Conservation (phyloP, 2,888 invertebrate genomes). For the Macaria notata region DNA sequence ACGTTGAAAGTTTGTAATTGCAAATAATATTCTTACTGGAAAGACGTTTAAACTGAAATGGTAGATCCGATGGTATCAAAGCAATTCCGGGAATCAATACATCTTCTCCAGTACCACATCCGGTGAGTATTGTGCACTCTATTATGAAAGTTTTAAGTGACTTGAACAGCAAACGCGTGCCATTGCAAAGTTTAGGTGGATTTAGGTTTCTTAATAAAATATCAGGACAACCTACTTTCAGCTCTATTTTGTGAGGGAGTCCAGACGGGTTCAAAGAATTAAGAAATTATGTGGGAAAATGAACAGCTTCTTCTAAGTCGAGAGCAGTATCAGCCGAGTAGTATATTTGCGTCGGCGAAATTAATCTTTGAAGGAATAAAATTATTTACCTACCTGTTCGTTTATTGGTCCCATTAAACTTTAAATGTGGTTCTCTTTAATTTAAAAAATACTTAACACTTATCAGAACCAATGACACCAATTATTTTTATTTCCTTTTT, state of each 20-base stretch:
- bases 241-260: conserved; percentile 31
- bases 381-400: background rate
- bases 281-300: background rate
- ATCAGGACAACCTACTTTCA: conserved; percentile 38
- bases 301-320: background rate
- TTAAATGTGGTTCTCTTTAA: background rate
- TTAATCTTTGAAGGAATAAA: background rate
- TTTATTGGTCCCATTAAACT: background rate
- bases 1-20: background rate
- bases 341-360: background rate
- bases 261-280: background rate
- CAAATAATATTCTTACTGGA: too few species aligned
- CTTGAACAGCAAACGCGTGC: conserved; percentile 32
- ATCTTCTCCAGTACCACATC: conserved; percentile 34
- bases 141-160: conserved; percentile 37
- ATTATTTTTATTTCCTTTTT: too few species aligned
- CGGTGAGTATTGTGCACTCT: conserved; percentile 38
- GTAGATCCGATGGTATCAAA: background rate
- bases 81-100: conserved; percentile 1
- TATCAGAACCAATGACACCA: too few species aligned
- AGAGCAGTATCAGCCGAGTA: background rate
- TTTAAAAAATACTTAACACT: too few species aligned
- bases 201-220: conserved; percentile 36
- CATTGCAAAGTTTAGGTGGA: conserved; percentile 35
- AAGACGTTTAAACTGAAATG: too few species aligned